Evolutionary conservation across 2,888 invertebrate genomes (phyloP), one percentile per base, ranked within the genome.

Genomic region (Pyralis farinalis): DNA sequence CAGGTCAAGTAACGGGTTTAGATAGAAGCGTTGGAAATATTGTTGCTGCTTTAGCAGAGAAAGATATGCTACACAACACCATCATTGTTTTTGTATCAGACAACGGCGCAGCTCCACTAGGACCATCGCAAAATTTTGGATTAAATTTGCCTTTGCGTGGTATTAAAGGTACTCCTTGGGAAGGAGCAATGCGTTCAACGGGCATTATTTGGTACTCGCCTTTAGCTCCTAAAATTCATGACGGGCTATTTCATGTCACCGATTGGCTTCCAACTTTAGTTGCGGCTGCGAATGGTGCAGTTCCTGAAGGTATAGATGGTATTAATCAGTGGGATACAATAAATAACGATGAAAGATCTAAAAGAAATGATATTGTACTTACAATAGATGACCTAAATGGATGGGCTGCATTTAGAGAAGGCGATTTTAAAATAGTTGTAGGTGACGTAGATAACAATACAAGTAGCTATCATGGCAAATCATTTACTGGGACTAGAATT

Each of bases 71-170:
- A 51, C 84, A 94, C 16, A 93, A 97, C 66, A 94, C 95, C 1
- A 90, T 98, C 12, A 88, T 97, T 28, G 65, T 97, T 8, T 97
- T 97, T 68, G 91, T 94, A 49, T 94, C 95, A 12, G 97, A 97
- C 70, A 97, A 97, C 66, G 95, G 96, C 0, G 95, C 93, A 0
- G 93, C 94, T 1, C 91, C 94, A 0, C 81, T 88, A 42, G 95
- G 95, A 1, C 64, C 91, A 42, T 91, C 53, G 7, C 51, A 61
- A 44, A 97, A 96, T 74, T 91, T 91, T 16, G 94, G 92, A 1
- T 94, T 93, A 3, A 94, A 95, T 76, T 93, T 91, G 80, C 95
- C 95, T 10, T 76, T 95, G 0, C 88, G 93, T 55, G 94, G 95
- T 16, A 92, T 94, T 65, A 97, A 97, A 78, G 90, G 92, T 55